phyloP scores from a whole-genome alignment of 2,888 invertebrate genomes.

The Oligia strigilis region DNA sequence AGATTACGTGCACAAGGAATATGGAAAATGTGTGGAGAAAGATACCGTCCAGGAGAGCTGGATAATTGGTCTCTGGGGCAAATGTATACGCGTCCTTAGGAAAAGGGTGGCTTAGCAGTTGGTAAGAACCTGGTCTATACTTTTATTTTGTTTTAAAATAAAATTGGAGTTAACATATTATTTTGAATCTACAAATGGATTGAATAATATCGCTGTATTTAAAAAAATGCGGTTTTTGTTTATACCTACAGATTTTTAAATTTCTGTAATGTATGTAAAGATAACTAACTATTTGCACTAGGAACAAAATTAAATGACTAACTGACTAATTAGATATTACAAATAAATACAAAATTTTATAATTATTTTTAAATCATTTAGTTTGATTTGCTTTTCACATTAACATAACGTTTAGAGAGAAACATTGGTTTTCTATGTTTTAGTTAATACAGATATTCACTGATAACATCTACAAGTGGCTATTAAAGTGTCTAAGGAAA shows the following conservation, averaged over 20 bases:
- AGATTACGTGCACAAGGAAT: not conserved
- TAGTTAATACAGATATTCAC: slow-evolving; percentile 13
- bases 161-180: not conserved
- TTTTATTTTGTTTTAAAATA: not conserved
- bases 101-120: not conserved
- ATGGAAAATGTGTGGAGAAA: not conserved
- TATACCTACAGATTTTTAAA: not conserved
- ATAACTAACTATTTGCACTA: too few relatives aligned
- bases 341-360: too few relatives aligned
- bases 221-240: not conserved
- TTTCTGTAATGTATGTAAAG: too few relatives aligned
- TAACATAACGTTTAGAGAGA: not conserved
- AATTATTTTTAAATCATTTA: not conserved
- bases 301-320: too few relatives aligned
- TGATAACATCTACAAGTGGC: slow-evolving; percentile 14
- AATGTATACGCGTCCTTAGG: not conserved
- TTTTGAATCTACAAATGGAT: not conserved
- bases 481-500: slow-evolving; percentile 18
- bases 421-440: not conserved
- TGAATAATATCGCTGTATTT: not conserved
- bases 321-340: too few relatives aligned
- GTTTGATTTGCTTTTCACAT: not conserved
- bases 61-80: too few relatives aligned
- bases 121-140: not conserved
- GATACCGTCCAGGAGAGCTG: not conserved